Conservation (phyloP, 2,113 vertebrate genomes). For the Myiozetetes cayanensis region DNA sequence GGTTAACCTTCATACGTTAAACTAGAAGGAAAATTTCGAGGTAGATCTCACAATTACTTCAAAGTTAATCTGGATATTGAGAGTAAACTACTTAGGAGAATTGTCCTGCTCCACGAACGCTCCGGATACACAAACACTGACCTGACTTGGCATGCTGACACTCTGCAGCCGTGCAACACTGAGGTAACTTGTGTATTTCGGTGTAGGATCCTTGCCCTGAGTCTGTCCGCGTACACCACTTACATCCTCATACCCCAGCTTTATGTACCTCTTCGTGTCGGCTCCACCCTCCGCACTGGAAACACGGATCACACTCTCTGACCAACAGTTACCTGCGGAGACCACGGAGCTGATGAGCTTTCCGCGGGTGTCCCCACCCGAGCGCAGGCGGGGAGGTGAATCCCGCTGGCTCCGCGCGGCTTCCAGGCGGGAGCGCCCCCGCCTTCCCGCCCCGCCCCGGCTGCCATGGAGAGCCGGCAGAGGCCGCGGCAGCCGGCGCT, state of each 20-base stretch:
- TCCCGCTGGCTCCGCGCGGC: rapidly evolving
- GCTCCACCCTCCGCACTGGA: neutral
- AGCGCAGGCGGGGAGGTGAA: rapidly evolving
- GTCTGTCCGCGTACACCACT: neutral
- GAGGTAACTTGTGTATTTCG: rapidly evolving
- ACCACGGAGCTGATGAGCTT: rapidly evolving
- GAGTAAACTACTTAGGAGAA: neutral
- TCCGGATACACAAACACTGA: rapidly evolving
- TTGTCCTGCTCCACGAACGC: rapidly evolving
- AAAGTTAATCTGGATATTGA: neutral
- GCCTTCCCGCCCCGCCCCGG: neutral
- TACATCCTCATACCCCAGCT: neutral
- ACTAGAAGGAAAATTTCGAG: neutral
- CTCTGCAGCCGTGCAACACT: rapidly evolving
- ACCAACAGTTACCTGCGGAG: neutral
- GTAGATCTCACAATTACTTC: neutral
- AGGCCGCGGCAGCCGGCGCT: rapidly evolving
- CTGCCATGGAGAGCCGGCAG: neutral
- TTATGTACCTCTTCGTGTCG: rapidly evolving
- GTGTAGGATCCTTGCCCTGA: rapidly evolving
- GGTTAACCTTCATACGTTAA: neutral
- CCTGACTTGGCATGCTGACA: neutral
- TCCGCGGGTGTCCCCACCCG: rapidly evolving
- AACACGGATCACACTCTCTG: rapidly evolving
- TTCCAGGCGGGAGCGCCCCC: neutral